Base-by-base conservation (phyloP, 2,888 invertebrate species). In the Lomographa bimaculata region DNA sequence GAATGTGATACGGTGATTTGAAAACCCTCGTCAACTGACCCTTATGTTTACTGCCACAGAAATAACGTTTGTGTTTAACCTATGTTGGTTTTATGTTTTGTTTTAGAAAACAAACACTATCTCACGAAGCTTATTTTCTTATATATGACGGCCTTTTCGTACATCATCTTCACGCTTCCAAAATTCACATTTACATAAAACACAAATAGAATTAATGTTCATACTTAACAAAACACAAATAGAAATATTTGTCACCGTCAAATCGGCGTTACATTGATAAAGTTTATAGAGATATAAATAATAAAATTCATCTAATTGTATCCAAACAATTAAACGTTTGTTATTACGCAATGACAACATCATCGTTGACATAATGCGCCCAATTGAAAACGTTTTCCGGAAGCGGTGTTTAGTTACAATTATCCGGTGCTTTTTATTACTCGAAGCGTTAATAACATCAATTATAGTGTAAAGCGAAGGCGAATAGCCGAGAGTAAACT, bases 1-100 rank as follows among this genome's bases (percentile, higher is more conserved):
- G n/a, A n/a, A n/a, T n/a, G n/a, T n/a, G n/a, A n/a, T n/a, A n/a
- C n/a, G n/a, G n/a, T n/a, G 54, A 54, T 49, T 23, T 44, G 46
- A 29, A 46, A n/a, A n/a, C n/a, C 35, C 35, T 47, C 53, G 64
- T 53, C 35, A 62, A 48, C 43, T 64, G 59, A 66, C 62, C 64
- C 53, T 30, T 57, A 51, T 60, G 59, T 60, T 59, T 59, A 51
- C 46, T 33, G n/a, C n/a, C n/a, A n/a, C n/a, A n/a, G n/a, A n/a
- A n/a, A n/a, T n/a, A n/a, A n/a, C n/a, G n/a, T n/a, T n/a, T n/a
- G n/a, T n/a, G n/a, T n/a, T n/a, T n/a, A n/a, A n/a, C n/a, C n/a
- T n/a, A n/a, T n/a, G n/a, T n/a, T n/a, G n/a, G n/a, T n/a, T n/a
- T 37, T 29, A 41, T 28, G 35, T 51, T 64, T 56, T 58, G 50